Conservation (phyloP, 2,113 vertebrate species). For the Gymnocephalus cernua region DNA sequence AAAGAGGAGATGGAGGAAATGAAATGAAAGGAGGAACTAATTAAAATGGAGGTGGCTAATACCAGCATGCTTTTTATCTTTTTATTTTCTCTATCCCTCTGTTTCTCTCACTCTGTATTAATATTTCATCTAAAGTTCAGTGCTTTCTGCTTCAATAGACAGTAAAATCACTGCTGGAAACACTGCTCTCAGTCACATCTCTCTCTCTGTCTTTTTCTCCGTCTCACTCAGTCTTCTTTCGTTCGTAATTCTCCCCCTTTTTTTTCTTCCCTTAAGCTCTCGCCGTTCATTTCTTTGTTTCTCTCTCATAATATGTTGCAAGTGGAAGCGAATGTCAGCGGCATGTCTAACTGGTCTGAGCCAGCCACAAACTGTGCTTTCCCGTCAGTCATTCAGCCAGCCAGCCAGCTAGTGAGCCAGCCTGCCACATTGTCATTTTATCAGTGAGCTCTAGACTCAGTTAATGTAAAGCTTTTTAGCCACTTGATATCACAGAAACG, state of each 20-base stretch:
- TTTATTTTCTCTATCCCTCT: conserved; percentile 68
- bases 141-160: conserved; percentile 80
- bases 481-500: conserved; percentile 10
- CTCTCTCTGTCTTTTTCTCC: conserved; percentile 24
- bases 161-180: conserved; percentile 80
- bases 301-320: conserved; percentile 44
- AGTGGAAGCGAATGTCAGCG: conserved; percentile 53
- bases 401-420: conserved; percentile 8
- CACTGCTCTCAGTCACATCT: conserved; percentile 70
- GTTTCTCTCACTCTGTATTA: conserved; percentile 72
- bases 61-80: conserved; percentile 67
- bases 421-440: conserved; percentile 31
- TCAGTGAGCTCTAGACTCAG: conserved; percentile 20
- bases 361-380: conserved; percentile 28
- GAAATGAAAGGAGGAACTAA: conserved; percentile 73
- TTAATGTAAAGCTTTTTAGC: conserved; percentile 54
- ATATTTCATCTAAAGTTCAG: conserved; percentile 83
- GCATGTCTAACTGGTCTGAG: conserved; percentile 29
- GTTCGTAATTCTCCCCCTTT: conserved; percentile 23
- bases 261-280: conserved; percentile 22
- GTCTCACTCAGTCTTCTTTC: conserved; percentile 32
- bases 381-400: conserved; percentile 47
- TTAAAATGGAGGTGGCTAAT: conserved; percentile 79
- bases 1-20: conserved; percentile 65
- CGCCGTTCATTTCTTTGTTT: conserved; percentile 2